phyloP scores from a whole-genome alignment of 2,888 invertebrate species.

The Pocota personata region DNA sequence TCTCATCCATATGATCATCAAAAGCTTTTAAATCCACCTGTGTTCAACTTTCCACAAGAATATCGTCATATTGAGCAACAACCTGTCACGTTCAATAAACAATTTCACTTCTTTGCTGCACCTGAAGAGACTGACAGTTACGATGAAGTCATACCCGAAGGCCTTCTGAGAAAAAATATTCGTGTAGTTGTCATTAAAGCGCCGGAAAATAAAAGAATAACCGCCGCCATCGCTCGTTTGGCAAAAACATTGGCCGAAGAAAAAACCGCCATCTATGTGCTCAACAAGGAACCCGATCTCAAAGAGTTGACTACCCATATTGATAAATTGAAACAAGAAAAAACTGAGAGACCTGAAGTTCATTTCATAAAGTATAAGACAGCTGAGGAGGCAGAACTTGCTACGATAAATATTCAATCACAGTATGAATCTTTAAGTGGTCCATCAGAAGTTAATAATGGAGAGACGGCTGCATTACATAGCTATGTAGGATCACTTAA shows the following conservation, averaged over 20 bases:
- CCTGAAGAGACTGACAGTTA: conserved; percentile 14
- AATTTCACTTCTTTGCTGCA: conserved; percentile 24
- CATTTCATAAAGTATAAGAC: conserved; percentile 82
- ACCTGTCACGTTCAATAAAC: background rate
- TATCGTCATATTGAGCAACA: background rate
- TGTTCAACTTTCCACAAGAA: background rate
- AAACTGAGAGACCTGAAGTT: conserved; percentile 81
- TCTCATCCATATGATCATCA: conserved; percentile 1
- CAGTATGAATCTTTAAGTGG: conserved; percentile 80
- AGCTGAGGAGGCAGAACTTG: conserved; percentile 80
- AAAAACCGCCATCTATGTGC: conserved; percentile 76
- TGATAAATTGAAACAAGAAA: conserved; percentile 82
- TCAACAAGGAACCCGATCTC: conserved; percentile 79
- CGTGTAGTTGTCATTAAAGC: conserved; percentile 81
- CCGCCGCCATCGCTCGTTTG: conserved; percentile 77
- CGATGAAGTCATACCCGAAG: conserved; percentile 21
- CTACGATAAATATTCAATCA: conserved; percentile 81
- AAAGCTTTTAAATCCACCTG: background rate
- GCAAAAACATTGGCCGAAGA: conserved; percentile 79
- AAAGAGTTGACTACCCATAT: conserved; percentile 85
- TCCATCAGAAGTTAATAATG: conserved; percentile 79
- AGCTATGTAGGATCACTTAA: conserved; percentile 70
- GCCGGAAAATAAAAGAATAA: conserved; percentile 79
- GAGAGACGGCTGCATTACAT: conserved; percentile 78
- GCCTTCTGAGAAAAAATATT: conserved; percentile 77